Conservation (phyloP, 2,113 vertebrate species). For the Mastomys coucha region DNA sequence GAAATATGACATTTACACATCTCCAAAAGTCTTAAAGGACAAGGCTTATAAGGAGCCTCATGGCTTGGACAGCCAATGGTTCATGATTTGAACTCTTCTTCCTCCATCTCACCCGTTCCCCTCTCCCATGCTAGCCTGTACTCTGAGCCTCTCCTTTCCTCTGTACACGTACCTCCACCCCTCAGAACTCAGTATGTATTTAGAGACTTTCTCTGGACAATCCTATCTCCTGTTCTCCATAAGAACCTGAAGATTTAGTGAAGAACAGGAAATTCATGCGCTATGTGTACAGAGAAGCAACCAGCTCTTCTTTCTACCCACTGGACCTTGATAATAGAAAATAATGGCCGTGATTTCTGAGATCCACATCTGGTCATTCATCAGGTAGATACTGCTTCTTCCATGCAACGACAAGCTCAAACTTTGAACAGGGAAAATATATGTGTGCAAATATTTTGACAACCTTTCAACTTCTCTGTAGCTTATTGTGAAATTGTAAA, state of each 20-base stretch:
- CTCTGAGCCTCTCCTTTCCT: background rate
- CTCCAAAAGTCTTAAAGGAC: background rate
- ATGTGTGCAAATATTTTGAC: background rate
- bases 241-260: background rate
- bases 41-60: background rate
- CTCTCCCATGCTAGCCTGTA: rapidly evolving
- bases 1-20: background rate
- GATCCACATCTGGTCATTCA: no score
- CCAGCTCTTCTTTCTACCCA: background rate
- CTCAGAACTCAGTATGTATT: background rate
- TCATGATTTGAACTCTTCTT: background rate
- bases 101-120: background rate
- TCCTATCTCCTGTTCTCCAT: background rate
- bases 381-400: background rate
- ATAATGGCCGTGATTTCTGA: background rate
- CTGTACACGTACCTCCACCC: rapidly evolving
- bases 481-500: background rate
- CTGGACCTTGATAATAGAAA: background rate
- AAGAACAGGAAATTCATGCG: background rate
- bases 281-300: background rate
- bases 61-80: background rate
- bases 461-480: no score
- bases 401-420: background rate
- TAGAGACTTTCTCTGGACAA: background rate
- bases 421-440: background rate